Percentiles rank a stretch among this genome's conserved stretches.
phyloP scores from a whole-genome alignment of 2,797 vertebrate species.

The Oceanodroma leucorhoa region DNA sequence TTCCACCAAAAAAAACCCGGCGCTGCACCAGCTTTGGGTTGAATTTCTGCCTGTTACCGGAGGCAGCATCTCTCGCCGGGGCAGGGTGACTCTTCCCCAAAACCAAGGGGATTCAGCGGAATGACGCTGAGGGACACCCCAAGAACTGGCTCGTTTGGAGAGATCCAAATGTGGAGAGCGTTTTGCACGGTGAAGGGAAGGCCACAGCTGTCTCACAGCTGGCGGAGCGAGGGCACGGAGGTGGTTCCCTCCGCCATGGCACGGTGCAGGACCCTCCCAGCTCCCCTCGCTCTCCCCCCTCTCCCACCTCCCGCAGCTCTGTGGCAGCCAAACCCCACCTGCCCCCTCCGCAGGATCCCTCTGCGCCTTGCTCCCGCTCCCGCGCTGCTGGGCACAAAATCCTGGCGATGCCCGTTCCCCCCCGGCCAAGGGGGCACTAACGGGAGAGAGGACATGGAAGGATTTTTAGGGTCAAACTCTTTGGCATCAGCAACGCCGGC shows the following conservation, averaged over 20 bases:
- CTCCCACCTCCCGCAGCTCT: background rate
- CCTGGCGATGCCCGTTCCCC: rapidly evolving
- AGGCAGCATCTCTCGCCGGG: background rate
- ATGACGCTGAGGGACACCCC: background rate
- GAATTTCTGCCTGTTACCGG: background rate
- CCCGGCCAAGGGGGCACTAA: rapidly evolving
- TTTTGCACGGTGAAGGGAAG: background rate
- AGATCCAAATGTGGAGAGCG: background rate
- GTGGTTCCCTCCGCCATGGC: background rate
- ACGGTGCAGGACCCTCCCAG: background rate
- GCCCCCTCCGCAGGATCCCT: background rate
- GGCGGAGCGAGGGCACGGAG: background rate
- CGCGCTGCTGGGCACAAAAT: background rate
- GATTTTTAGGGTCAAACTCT: background rate
- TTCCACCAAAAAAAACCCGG: background rate
- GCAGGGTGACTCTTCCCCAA: background rate
- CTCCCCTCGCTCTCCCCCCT: background rate
- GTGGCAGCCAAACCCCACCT: background rate
- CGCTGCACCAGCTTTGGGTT: rapidly evolving
- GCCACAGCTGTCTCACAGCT: background rate
- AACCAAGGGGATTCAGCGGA: rapidly evolving
- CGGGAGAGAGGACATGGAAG: rapidly evolving
- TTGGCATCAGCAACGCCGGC: rapidly evolving
- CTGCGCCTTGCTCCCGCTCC: background rate
- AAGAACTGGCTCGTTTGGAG: too few relatives aligned